Evolutionary conservation across 2,113 vertebrate genomes (phyloP).

Genomic region (Corythornis cristatus): DNA sequence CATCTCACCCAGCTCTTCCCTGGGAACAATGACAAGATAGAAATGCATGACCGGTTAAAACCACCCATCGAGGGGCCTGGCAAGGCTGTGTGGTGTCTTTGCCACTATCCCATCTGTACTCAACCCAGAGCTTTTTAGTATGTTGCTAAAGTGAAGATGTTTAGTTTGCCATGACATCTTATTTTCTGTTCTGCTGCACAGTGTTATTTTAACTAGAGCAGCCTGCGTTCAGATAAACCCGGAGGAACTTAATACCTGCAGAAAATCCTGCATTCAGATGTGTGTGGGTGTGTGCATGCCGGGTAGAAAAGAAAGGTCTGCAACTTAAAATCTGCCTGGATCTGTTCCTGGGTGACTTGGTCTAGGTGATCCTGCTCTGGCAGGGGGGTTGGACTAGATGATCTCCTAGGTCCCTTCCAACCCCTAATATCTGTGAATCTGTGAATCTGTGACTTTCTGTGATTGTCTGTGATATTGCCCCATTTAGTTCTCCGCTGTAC

Average conservation of each 20-base stretch:
- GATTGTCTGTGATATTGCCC: background rate
- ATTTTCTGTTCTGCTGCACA: conserved; percentile 83
- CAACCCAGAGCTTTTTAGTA: conserved; percentile 44
- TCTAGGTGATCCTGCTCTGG: no score
- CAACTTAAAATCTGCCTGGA: background rate
- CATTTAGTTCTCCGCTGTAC: background rate
- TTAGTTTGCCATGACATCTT: conserved; percentile 79
- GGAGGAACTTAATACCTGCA: conserved; percentile 54
- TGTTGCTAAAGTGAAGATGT: conserved; percentile 70
- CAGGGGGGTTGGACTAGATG: no score
- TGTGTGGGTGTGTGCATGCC: background rate
- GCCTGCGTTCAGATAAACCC: conserved; percentile 69
- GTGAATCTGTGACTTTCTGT: background rate
- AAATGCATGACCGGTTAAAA: background rate
- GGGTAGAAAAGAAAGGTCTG: background rate
- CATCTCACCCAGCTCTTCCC: background rate
- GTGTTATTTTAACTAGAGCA: conserved; percentile 75
- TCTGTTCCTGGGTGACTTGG: no score
- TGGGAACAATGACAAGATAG: background rate
- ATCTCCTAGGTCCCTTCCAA: no score
- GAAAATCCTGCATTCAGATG: conserved; percentile 64
- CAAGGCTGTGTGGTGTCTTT: background rate
- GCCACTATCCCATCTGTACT: background rate
- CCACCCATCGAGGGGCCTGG: background rate
- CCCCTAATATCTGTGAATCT: no score